phyloP scores from a whole-genome alignment of 2,888 invertebrate species.

The Proisotoma minuta region DNA sequence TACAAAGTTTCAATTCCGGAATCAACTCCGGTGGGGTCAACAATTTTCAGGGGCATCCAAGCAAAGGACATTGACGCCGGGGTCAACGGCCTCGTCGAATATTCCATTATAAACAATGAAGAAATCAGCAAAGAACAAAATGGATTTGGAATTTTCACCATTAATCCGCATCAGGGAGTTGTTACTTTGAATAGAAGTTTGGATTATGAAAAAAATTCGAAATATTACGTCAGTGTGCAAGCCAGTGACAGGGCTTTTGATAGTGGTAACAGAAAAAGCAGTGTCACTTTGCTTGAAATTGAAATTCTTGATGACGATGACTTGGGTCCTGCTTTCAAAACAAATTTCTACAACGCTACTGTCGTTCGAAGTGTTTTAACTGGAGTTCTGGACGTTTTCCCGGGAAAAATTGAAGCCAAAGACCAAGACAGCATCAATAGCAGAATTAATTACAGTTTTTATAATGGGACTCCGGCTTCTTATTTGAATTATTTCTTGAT shows the following conservation, averaged over 20 bases:
- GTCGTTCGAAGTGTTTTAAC: conserved; percentile 74
- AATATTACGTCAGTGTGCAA: conserved; percentile 81
- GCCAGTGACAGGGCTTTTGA: conserved; percentile 80
- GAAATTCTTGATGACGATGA: conserved; percentile 85
- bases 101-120: conserved; percentile 68
- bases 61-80: conserved; percentile 80
- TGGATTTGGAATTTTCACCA: conserved; percentile 76
- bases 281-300: conserved; percentile 78
- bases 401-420: conserved; percentile 83
- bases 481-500: conserved; percentile 78
- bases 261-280: conserved; percentile 67
- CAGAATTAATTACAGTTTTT: conserved; percentile 74
- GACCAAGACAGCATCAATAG: conserved; percentile 85
- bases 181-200: conserved; percentile 78
- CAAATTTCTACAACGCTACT: conserved; percentile 63
- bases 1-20: conserved; percentile 80
- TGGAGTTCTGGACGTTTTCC: conserved; percentile 74
- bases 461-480: conserved; percentile 71
- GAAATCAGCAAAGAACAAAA: conserved; percentile 62
- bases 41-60: conserved; percentile 73
- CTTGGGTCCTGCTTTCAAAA: conserved; percentile 57
- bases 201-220: conserved; percentile 81
- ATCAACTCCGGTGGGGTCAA: conserved; percentile 79
- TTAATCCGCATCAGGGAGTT: conserved; percentile 84
- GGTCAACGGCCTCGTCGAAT: conserved; percentile 81